Evolutionary conservation across 2,888 invertebrate species (phyloP), one percentile per base, ranked within the genome.

Genomic region (Halictus quadricinctus): DNA sequence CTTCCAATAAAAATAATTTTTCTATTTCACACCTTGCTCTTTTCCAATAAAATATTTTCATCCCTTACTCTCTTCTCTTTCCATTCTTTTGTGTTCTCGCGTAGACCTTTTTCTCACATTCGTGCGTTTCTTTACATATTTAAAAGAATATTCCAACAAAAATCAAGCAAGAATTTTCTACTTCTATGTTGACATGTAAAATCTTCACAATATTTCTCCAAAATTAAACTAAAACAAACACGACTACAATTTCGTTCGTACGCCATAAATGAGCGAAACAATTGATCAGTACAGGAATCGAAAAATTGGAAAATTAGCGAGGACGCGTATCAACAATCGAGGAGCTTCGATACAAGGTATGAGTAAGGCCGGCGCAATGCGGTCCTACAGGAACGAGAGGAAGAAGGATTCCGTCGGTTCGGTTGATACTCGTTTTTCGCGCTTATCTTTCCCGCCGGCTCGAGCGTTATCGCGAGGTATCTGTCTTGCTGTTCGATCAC

Each of bases 381-480:
- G 78, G 84, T 76, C 76, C 79, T 80, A 84, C 87, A 87, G 87
- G 87, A 69, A 69, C 36, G 69, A 69, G 69, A 66, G 66, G 66
- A 87, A 86, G 83, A 87, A 87, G 80, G 79, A 87, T 83, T 81
- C 85, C 76, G 74, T 64, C 58, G 82, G 75, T 80, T 88, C 86
- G 86, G 81, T 79, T 72, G 86, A 81, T 79, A 80, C 81, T 79
- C 78, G 80, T 79, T 82, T 76, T 80, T 78, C 66, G 41, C 64
- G 79, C 80, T 84, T 89, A 89, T 85, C 87, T 85, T n/a, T 21
- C 50, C 66, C 64, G 54, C 66, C 72, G 29, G 58, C 76, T 36
- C 46, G 72, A 69, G 82, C 43, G 79, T 80, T 80, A 80, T 85
- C 78, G 83, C 80, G 75, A 83, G 86, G 50, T 75, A 77, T 86